Evolutionary conservation across 2,888 invertebrate species (phyloP).

Genomic region (Tipula lateralis): DNA sequence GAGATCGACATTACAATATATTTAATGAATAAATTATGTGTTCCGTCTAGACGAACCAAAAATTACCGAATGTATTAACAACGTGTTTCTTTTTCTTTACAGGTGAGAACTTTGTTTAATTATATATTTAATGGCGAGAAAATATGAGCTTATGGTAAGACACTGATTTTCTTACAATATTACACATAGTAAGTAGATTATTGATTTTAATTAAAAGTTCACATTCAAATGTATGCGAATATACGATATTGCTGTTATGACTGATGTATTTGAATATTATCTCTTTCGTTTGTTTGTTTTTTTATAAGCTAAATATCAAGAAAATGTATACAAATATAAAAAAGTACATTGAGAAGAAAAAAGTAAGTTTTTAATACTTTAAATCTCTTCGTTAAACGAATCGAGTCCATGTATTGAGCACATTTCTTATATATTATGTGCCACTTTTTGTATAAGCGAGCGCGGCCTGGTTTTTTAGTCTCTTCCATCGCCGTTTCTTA

Average conservation of each 20-base stretch:
- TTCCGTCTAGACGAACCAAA: background rate
- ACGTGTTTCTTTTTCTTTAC: background rate
- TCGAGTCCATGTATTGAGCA: constrained; percentile 30
- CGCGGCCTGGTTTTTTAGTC: constrained; percentile 28
- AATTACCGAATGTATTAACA: background rate
- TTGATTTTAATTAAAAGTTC: background rate
- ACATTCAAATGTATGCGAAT: background rate
- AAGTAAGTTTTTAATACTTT: background rate
- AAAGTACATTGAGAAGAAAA: background rate
- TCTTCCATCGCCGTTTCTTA: background rate
- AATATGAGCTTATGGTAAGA: background rate
- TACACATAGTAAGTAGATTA: background rate
- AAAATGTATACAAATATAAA: background rate
- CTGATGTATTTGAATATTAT: background rate
- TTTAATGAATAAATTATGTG: background rate
- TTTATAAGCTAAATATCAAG: background rate
- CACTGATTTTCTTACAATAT: background rate
- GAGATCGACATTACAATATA: background rate
- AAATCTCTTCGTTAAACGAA: background rate
- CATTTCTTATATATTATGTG: constrained; percentile 27
- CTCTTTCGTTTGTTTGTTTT: background rate
- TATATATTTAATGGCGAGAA: background rate
- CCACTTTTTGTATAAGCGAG: constrained; percentile 27
- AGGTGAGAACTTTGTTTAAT: background rate
- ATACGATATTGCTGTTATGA: background rate